A percentile compares a stretch with the other conserved stretches of the same genome.
phyloP scores from a whole-genome alignment of 2,888 invertebrate species.

The Biston betularia region DNA sequence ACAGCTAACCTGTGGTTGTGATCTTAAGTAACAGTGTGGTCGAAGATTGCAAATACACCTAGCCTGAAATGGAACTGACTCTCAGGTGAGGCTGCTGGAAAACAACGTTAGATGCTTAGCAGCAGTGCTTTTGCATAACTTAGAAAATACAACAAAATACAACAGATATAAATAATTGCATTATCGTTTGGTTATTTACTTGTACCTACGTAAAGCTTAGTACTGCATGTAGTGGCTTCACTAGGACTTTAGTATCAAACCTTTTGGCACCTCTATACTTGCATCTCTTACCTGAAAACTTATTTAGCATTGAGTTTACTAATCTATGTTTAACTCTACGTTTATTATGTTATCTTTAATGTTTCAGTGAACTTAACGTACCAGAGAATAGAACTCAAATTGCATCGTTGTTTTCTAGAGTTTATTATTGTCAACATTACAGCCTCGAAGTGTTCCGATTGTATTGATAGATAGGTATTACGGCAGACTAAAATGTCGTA shows the following conservation, averaged over 20 bases:
- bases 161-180: too few relatives aligned
- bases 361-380: neutral
- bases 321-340: slow-evolving; percentile 1
- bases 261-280: neutral
- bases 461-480: slow-evolving; percentile 30
- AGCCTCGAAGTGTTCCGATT: slow-evolving; percentile 2
- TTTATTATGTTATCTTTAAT: neutral
- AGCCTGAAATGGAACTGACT: too few relatives aligned
- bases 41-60: too few relatives aligned
- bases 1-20: too few relatives aligned
- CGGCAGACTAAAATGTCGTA: slow-evolving; percentile 51
- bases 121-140: too few relatives aligned
- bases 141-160: too few relatives aligned
- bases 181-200: too few relatives aligned
- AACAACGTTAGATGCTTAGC: too few relatives aligned
- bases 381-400: neutral
- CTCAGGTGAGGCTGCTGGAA: too few relatives aligned
- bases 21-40: too few relatives aligned
- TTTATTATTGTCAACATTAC: neutral
- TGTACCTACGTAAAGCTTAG: too few relatives aligned
- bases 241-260: neutral
- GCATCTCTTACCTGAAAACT: neutral
- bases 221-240: too few relatives aligned
- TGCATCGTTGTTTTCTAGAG: neutral
- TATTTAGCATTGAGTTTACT: neutral